These are phyloP conservation scores for Phlogophora meticulosa DNA, from an alignment of 2,888 invertebrate species.

Conservation along the genomic window DNA sequence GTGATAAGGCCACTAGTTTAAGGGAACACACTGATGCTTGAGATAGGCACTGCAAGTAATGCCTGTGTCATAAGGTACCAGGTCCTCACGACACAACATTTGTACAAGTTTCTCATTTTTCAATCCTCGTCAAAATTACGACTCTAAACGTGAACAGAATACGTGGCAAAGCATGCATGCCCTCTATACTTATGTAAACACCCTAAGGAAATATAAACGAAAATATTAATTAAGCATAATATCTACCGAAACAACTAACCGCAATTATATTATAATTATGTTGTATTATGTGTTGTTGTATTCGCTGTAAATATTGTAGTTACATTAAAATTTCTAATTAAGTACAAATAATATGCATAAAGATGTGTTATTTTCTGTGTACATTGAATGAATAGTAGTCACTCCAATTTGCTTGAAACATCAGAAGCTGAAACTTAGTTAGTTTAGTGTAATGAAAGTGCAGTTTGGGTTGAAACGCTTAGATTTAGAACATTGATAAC, in stretches of 20 bases:
- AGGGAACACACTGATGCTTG: too few relatives aligned
- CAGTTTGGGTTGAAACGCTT: background rate
- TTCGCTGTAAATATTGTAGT: constrained; percentile 45
- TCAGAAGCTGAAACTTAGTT: constrained; percentile 26
- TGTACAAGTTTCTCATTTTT: too few relatives aligned
- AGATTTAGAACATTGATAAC: constrained; percentile 19
- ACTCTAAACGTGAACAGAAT: background rate
- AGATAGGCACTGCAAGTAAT: too few relatives aligned
- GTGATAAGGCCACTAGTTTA: too few relatives aligned
- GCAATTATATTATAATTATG: constrained; percentile 41
- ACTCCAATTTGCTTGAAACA: constrained; percentile 31
- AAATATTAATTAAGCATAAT: constrained; percentile 20
- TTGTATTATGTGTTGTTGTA: too few relatives aligned
- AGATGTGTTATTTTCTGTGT: constrained; percentile 28
- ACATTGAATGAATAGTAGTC: constrained; percentile 18
- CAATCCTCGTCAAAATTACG: background rate
- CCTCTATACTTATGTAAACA: background rate
- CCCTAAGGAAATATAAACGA: constrained; percentile 25
- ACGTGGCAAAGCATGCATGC: constrained; percentile 11
- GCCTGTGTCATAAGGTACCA: too few relatives aligned
- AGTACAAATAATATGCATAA: constrained; percentile 15
- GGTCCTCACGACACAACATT: too few relatives aligned
- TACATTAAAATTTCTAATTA: constrained; percentile 38
- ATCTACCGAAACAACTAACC: constrained; percentile 2
- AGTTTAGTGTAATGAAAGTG: constrained; percentile 26